Evolutionary conservation across 2,797 vertebrate genomes (phyloP).

Genomic region (Capromys pilorides): DNA sequence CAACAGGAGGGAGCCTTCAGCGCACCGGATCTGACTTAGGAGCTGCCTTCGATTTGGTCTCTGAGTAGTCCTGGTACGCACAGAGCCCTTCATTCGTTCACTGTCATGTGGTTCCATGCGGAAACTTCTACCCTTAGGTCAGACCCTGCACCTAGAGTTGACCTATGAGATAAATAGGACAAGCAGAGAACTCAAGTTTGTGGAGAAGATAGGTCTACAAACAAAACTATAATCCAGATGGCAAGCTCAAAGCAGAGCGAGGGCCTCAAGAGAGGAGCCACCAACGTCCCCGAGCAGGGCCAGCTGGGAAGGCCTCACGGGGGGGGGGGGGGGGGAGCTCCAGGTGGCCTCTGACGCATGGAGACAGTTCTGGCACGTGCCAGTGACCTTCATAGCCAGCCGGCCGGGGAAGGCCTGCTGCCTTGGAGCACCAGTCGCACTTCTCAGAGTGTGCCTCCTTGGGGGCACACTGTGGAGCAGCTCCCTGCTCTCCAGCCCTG

Average conservation of each 20-base stretch:
- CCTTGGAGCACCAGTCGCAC: neutral
- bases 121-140: neutral
- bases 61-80: neutral
- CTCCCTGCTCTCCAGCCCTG: neutral
- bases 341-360: neutral
- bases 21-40: neutral
- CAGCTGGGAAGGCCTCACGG: neutral
- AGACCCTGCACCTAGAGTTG: neutral
- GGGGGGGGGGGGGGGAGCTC: neutral
- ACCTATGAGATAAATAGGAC: neutral
- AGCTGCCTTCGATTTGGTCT: neutral
- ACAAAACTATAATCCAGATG: neutral
- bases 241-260: neutral
- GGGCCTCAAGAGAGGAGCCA: neutral
- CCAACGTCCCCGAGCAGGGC: neutral
- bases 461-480: neutral
- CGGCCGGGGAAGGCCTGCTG: neutral
- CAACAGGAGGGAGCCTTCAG: slow-evolving; percentile 7
- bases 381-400: neutral
- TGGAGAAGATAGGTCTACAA: neutral
- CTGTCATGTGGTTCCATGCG: slow-evolving; percentile 10
- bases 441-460: neutral
- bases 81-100: slow-evolving; percentile 18
- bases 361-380: neutral
- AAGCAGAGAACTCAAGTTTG: neutral